Base-by-base conservation (phyloP, 2,113 vertebrate genomes). In the Phalacrocorax carbo region DNA sequence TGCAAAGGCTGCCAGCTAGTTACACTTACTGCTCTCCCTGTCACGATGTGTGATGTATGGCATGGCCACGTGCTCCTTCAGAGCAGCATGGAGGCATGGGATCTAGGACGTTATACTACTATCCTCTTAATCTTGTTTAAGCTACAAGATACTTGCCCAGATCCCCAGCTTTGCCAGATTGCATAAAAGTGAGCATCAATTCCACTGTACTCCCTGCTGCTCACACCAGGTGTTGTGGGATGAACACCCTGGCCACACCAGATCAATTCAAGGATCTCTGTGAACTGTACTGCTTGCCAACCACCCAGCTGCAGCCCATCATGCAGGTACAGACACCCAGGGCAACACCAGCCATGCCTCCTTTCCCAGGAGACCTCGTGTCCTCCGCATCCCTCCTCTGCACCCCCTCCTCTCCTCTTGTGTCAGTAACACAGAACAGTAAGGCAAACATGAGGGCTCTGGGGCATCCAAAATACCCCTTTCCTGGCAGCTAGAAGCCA, bases 41-140 rank as follows among this genome's bases (percentile, higher is more conserved):
- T 44, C 68, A 10, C 0, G 0, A n/a, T 0, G 7, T 15, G 73
- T 52, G 78, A 60, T 18, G 36, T 13, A 34, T 8, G 61, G 54
- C 38, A 54, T 1, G 34, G 86, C 76, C 88, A 78, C 0, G 0
- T 44, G 76, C 54, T 70, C 57, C 40, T 25, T 32, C 68, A 62
- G 48, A 40, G 72, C 48, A 78, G 49, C 1, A 2, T 1, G 13
- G 54, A 79, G n/a, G 8, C 72, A 60, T 2, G 4, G 29, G 23
- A 89, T 25, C n/a, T 55, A 40, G 72, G 36, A 57, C 61, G 57
- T 51, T 1, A 34, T 22, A 14, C 19, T 54, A 16, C 26, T 55
- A 13, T 14, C 52, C 48, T n/a, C 93, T 51, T 34, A 71, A 60
- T 19, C 57, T 44, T 49, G 29, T 32, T 81, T n/a, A n/a, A 66